Evolutionary conservation across 2,113 vertebrate species (phyloP).

Genomic region (Tragelaphus imberbis): DNA sequence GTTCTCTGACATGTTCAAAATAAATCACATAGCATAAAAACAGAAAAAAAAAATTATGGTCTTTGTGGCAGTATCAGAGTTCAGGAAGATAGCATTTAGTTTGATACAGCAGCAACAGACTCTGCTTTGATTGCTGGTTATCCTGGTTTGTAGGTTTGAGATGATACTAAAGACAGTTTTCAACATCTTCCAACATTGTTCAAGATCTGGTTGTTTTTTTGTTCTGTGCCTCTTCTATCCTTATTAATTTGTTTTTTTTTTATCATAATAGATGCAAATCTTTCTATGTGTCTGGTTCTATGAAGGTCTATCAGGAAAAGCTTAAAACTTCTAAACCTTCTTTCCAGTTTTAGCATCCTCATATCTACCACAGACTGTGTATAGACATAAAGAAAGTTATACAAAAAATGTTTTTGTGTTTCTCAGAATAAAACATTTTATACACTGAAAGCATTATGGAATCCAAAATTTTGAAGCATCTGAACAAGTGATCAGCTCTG

Average conservation of each 20-base stretch:
- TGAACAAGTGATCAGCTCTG: background rate
- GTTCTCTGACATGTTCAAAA: background rate
- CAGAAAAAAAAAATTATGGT: background rate
- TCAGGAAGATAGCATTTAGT: background rate
- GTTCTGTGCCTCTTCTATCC: background rate
- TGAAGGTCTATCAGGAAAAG: background rate
- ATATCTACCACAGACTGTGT: background rate
- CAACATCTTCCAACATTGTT: background rate
- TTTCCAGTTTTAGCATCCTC: background rate
- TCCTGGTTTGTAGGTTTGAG: background rate
- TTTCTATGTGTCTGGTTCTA: background rate
- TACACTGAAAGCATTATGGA: background rate
- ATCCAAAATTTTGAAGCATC: background rate
- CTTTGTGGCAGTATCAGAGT: background rate
- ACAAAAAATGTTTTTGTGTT: background rate
- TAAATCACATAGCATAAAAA: background rate
- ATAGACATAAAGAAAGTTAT: background rate
- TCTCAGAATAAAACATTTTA: background rate
- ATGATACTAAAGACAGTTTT: background rate
- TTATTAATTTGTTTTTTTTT: background rate
- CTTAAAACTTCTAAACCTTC: background rate
- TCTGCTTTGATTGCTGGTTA: background rate
- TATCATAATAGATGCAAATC: background rate
- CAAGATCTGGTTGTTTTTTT: background rate
- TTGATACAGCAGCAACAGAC: background rate